phyloP scores from a whole-genome alignment of 1,140 invertebrate species.

The Whitmania pigra region DNA sequence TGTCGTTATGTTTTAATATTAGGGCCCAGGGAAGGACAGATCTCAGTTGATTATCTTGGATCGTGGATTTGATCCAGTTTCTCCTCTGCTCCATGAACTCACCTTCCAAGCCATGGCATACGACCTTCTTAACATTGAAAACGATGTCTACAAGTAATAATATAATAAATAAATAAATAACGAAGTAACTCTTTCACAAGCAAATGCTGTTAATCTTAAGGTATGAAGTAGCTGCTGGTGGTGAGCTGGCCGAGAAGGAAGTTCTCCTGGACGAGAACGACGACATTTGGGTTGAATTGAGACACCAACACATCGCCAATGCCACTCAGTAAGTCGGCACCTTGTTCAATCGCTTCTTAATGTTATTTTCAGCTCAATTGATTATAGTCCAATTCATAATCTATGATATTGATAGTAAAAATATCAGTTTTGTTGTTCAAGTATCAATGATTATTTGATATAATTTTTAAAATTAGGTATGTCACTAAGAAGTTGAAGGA shows the following conservation, averaged over 20 bases:
- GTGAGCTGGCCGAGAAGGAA: conserved; percentile 66
- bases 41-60: conserved; percentile 93
- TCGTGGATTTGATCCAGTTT: conserved; percentile 94
- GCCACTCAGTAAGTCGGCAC: conserved; percentile 22
- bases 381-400: no score
- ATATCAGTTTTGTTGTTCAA: background rate
- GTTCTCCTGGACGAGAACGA: conserved; percentile 97
- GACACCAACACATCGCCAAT: conserved; percentile 75
- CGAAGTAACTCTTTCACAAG: no score
- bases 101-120: conserved; percentile 99
- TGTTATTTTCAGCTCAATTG: no score
- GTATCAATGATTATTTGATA: background rate
- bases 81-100: conserved; percentile 89
- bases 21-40: conserved; percentile 63
- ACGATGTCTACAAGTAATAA: conserved; percentile 89
- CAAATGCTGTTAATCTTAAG: conserved; percentile 38
- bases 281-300: conserved; percentile 91
- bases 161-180: conserved; percentile 18
- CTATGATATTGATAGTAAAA: no score
- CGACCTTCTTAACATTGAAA: conserved; percentile 91
- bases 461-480: conserved; percentile 41
- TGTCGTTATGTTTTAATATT: conserved; percentile 20
- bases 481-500: conserved; percentile 67
- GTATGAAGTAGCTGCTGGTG: conserved; percentile 65
- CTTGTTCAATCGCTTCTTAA: no score